Evolutionary conservation across 2,888 invertebrate genomes (phyloP).

Genomic region (Ophion costatus): DNA sequence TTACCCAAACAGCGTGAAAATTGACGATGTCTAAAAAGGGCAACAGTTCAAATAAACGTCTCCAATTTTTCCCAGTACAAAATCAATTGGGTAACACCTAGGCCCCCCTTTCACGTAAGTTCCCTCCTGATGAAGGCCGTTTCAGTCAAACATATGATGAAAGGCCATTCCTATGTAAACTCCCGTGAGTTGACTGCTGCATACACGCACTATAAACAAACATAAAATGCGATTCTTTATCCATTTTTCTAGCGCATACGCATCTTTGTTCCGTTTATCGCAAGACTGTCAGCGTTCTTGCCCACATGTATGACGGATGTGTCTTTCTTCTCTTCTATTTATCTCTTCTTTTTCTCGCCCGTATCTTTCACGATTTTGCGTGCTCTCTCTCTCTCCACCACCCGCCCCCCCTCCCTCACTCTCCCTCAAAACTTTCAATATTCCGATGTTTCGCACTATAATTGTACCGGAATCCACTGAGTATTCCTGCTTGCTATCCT

Average conservation of each 20-base stretch:
- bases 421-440: too few relatives aligned
- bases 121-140: not conserved
- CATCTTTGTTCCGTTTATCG: slow-evolving; percentile 23
- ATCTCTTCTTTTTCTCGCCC: slow-evolving; percentile 47
- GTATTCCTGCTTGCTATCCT: too few relatives aligned
- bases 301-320: not conserved
- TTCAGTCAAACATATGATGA: not conserved
- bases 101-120: not conserved
- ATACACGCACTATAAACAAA: not conserved
- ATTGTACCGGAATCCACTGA: too few relatives aligned
- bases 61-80: not conserved
- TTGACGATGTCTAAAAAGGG: too few relatives aligned
- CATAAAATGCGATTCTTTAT: slow-evolving; percentile 34
- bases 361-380: slow-evolving; percentile 45
- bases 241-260: not conserved
- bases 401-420: slow-evolving; percentile 32
- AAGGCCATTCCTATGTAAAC: not conserved
- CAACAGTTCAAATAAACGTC: too few relatives aligned
- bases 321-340: slow-evolving; percentile 29
- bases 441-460: too few relatives aligned
- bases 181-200: not conserved
- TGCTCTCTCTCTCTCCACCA: slow-evolving; percentile 40
- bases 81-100: not conserved
- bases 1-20: too few relatives aligned
- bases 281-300: slow-evolving; percentile 28